Percentiles rank a stretch among this genome's conserved stretches.
Evolutionary conservation across 1,140 invertebrate species (phyloP).

Genomic region (Sarcophaga peregrina): DNA sequence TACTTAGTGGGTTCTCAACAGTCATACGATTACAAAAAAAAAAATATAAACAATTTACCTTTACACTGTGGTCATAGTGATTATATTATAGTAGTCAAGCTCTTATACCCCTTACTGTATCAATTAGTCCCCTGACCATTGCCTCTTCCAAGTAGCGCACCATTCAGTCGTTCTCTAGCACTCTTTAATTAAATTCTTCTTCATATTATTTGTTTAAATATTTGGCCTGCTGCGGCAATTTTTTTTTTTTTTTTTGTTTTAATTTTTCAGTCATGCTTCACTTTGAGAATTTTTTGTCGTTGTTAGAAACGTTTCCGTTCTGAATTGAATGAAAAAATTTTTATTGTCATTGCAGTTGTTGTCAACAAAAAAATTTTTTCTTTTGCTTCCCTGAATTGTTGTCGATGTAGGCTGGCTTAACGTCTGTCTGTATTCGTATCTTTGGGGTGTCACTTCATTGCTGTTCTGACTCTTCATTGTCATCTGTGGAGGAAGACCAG

Average conservation of each 20-base stretch:
- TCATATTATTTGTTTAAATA: not conserved
- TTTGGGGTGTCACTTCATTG: not conserved
- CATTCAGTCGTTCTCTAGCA: not conserved
- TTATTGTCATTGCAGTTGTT: conserved; percentile 27
- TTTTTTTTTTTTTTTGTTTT: not conserved
- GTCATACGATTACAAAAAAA: no score
- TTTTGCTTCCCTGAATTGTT: not conserved
- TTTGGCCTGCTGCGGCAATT: not conserved
- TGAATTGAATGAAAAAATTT: not conserved
- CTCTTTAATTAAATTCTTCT: not conserved
- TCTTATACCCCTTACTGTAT: no score
- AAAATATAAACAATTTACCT: no score
- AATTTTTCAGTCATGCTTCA: not conserved
- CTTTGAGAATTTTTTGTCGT: not conserved
- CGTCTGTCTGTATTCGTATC: not conserved
- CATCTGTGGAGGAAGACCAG: not conserved
- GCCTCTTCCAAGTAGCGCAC: no score
- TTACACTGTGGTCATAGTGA: no score
- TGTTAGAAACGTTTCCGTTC: conserved; percentile 17
- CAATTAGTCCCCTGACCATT: no score
- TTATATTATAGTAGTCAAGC: no score
- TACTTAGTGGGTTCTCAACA: no score
- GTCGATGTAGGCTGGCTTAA: not conserved
- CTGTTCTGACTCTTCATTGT: not conserved
- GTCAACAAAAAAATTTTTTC: not conserved